These are phyloP conservation scores for Cryptosula pallasiana DNA, from an alignment of 2,888 invertebrate species.

Conservation along the genomic window DNA sequence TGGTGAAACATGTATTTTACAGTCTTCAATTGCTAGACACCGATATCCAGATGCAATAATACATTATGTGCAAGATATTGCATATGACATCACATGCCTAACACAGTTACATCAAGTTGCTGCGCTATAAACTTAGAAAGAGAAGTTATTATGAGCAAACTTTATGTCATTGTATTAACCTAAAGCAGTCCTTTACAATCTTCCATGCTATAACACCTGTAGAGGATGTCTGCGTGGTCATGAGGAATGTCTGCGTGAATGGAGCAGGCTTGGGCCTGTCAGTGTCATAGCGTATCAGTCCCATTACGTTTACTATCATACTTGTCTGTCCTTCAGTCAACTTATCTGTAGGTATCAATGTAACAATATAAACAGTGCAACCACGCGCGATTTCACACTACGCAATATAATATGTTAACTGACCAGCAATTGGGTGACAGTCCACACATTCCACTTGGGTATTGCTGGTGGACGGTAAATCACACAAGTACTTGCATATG, in stretches of 20 bases:
- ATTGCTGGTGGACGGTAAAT: slow-evolving; percentile 76
- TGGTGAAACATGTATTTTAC: too few species aligned
- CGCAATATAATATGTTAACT: slow-evolving; percentile 26
- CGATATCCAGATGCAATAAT: too few species aligned
- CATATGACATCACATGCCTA: too few species aligned
- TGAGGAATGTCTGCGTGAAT: slow-evolving; percentile 67
- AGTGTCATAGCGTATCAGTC: slow-evolving; percentile 68
- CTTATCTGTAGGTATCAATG: slow-evolving; percentile 57
- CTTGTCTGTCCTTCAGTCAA: slow-evolving; percentile 72
- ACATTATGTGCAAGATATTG: too few species aligned
- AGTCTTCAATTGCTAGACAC: too few species aligned
- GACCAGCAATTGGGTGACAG: slow-evolving; percentile 74
- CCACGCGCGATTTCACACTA: too few species aligned
- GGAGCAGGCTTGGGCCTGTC: slow-evolving; percentile 53
- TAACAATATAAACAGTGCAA: too few species aligned
- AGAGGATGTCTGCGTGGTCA: slow-evolving; percentile 73
- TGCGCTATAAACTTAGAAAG: too few species aligned
- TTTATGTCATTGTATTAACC: slow-evolving; percentile 67
- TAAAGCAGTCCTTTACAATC: slow-evolving; percentile 81
- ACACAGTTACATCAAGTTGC: too few species aligned
- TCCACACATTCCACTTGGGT: slow-evolving; percentile 68
- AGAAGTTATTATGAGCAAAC: too few species aligned
- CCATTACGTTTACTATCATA: slow-evolving; percentile 76
- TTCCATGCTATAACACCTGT: slow-evolving; percentile 69
- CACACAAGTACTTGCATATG: slow-evolving; percentile 79